These are phyloP conservation scores for Drosophila parthenogenetica DNA, from an alignment of 2,888 invertebrate species.

Conservation along the genomic window DNA sequence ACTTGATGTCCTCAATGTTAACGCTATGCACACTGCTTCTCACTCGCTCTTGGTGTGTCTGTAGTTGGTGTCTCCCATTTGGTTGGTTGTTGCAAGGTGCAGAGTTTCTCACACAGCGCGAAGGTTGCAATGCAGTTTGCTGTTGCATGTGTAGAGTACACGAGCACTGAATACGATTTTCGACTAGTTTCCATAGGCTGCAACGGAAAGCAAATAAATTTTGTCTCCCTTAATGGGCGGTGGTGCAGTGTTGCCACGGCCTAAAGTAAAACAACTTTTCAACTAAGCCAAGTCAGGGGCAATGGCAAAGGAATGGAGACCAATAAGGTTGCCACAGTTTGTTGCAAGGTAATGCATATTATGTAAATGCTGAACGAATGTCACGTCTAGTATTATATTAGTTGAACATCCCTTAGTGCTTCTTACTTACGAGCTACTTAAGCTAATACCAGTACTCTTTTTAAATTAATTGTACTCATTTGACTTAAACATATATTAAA, in stretches of 20 bases:
- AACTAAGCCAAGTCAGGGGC: constrained; percentile 30
- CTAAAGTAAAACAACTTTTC: constrained; percentile 31
- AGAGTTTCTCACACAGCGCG: constrained; percentile 72
- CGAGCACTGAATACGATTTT: constrained; percentile 47
- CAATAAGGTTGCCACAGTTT: constrained; percentile 54
- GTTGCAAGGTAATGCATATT: constrained; percentile 25
- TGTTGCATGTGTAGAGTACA: constrained; percentile 36
- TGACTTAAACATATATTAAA: no score
- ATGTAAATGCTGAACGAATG: constrained; percentile 30
- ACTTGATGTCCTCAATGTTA: constrained; percentile 20
- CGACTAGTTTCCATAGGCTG: constrained; percentile 34
- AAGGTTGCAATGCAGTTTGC: constrained; percentile 50
- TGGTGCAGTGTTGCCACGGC: constrained; percentile 20
- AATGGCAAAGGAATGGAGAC: constrained; percentile 27
- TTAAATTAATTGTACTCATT: no score
- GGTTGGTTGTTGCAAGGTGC: constrained; percentile 66
- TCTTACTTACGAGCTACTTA: constrained; percentile 6
- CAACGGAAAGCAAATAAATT: constrained; percentile 11
- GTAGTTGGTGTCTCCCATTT: constrained; percentile 21
- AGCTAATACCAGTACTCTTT: neutral
- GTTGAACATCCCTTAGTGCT: neutral
- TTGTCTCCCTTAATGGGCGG: neutral
- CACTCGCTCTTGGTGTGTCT: constrained; percentile 15
- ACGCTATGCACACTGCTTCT: constrained; percentile 12
- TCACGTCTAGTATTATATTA: constrained; percentile 17